Evolutionary conservation across 2,797 vertebrate species (phyloP), one percentile per base, ranked within the genome.

Genomic region (Ctenochaetus hawaiiensis): DNA sequence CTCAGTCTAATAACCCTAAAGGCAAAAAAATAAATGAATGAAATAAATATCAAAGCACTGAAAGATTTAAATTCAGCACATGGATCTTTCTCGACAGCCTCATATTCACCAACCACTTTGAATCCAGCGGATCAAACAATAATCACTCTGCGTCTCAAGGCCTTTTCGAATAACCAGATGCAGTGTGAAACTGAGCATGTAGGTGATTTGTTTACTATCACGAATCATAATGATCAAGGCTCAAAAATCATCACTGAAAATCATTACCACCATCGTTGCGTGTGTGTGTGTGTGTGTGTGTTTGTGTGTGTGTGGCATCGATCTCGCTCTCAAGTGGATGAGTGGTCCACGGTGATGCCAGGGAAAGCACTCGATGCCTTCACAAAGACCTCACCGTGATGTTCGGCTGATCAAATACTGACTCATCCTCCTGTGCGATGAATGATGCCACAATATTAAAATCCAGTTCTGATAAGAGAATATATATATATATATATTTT

Each of bases 321-420:
- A 87, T 83, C 75, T 56, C 1, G 56, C 78, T 85, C 73, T 82
- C 26, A 11, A 85, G 82, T 80, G 87, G 85, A 83, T 88, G 87
- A 91, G 82, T 71, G 85, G 83, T 81, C 65, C 11, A 81, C 84
- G 83, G 71, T 8, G 72, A 81, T 45, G 67, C 60, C 58, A 34
- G 64, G 77, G 63, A 82, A 69, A 81, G 82, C 78, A 56, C 78
- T 81, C 52, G 2, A 45, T 14, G 67, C 26, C 17, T 26, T 59
- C 51, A 58, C 73, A 77, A 60, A 81, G 79, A 80, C 81, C 83
- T 77, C 78, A 82, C 80, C 1, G 70, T 75, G 70, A 80, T 65
- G 71, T 66, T 70, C 4, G 10, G 10, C 20, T 22, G 10, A 22
- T 20, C 60, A 82, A 81, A 84, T 70, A 75, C 58, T 74, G 77